phyloP scores from a whole-genome alignment of 2,797 vertebrate species.

The Chromobotia macracanthus region DNA sequence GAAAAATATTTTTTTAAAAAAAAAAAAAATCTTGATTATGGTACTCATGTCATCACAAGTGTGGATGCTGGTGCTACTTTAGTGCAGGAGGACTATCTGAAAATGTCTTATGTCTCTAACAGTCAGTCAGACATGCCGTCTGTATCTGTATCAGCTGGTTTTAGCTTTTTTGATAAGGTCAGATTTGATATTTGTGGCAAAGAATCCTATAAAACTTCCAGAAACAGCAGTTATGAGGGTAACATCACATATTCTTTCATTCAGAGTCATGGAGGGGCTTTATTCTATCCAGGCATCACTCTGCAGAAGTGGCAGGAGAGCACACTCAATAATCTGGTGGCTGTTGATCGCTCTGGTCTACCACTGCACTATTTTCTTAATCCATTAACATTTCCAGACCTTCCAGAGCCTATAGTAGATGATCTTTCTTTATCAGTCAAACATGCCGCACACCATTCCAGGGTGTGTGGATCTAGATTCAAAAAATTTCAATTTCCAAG shows the following conservation, averaged over 20 bases:
- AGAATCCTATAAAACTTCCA: conserved; percentile 56
- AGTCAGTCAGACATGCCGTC: conserved; percentile 53
- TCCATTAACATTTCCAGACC: conserved; percentile 73
- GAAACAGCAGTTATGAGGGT: conserved; percentile 75
- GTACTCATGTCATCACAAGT: conserved; percentile 85
- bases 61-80: conserved; percentile 81
- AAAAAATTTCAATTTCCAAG: conserved; percentile 88
- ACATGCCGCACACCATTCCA: conserved; percentile 76
- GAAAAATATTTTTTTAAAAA: conserved; percentile 84
- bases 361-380: conserved; percentile 82
- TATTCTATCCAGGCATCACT: conserved; percentile 89
- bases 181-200: conserved; percentile 65
- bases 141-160: conserved; percentile 72
- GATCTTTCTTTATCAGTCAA: conserved; percentile 75
- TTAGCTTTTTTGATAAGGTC: conserved; percentile 78
- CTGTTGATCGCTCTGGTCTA: conserved; percentile 83
- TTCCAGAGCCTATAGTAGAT: conserved; percentile 78
- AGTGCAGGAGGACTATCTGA: conserved; percentile 86
- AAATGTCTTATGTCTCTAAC: conserved; percentile 76
- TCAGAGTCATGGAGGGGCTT: conserved; percentile 79
- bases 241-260: conserved; percentile 84
- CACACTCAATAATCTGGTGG: conserved; percentile 85
- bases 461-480: conserved; percentile 82
- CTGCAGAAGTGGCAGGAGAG: conserved; percentile 87
- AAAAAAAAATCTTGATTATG: conserved; percentile 85